Percentiles rank a stretch among this genome's conserved stretches.
These are phyloP conservation scores for Leucophenga varia DNA, from an alignment of 1,140 invertebrate genomes.

Conservation along the genomic window DNA sequence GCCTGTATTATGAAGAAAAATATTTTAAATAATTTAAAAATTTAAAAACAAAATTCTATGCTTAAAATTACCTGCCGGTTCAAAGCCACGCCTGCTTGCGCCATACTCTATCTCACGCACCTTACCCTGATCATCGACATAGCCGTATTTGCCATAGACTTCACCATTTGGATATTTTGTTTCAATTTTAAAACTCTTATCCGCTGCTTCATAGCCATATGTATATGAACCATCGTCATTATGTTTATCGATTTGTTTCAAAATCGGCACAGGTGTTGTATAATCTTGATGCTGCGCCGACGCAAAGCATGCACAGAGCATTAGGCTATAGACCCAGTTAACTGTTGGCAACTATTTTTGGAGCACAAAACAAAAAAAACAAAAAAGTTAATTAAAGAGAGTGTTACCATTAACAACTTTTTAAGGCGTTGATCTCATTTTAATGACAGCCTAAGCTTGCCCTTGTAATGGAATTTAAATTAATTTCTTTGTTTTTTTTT, in stretches of 20 bases:
- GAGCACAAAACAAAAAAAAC: no score
- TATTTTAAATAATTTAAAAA: conserved; percentile 1
- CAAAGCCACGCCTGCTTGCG: conserved; percentile 82
- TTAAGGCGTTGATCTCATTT: no score
- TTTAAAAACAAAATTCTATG: neutral
- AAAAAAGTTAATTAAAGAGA: no score
- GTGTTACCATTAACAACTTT: no score
- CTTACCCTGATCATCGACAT: conserved; percentile 75
- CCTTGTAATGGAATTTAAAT: no score
- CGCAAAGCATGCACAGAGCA: conserved; percentile 31
- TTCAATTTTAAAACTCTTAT: conserved; percentile 91
- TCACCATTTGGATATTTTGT: conserved; percentile 81
- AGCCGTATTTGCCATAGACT: conserved; percentile 69
- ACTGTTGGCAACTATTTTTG: no score
- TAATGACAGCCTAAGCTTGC: no score
- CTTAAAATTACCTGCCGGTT: conserved; percentile 71
- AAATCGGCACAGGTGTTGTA: conserved; percentile 73
- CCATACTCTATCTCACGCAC: conserved; percentile 84
- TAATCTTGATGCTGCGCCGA: conserved; percentile 48
- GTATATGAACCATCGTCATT: conserved; percentile 85
- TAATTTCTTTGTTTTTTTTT: no score
- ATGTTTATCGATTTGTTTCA: conserved; percentile 84
- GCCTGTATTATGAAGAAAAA: conserved; percentile 57
- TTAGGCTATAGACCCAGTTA: no score
- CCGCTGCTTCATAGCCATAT: conserved; percentile 85